Evolutionary conservation across 2,888 invertebrate genomes (phyloP).

Genomic region (Noctua fimbriata): DNA sequence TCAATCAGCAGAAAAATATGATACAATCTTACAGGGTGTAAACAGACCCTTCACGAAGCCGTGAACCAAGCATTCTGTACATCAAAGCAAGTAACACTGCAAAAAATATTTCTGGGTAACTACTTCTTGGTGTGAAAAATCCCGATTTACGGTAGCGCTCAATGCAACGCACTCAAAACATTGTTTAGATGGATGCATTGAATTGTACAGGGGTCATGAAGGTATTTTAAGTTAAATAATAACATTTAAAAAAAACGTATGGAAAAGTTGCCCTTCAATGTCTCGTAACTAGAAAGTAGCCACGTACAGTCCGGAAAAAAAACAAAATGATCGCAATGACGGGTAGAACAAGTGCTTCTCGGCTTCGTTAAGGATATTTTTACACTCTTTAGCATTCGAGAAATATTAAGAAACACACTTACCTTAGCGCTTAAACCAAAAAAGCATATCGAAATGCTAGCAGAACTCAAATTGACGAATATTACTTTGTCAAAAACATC

Average conservation of each 20-base stretch:
- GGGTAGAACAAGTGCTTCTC: no score
- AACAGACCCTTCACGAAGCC: not conserved
- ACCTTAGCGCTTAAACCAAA: slow-evolving; percentile 78
- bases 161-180: no score
- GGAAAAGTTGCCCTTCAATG: no score
- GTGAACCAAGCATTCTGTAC: no score
- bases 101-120: not conserved
- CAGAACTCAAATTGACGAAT: slow-evolving; percentile 75
- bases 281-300: no score
- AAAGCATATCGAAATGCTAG: slow-evolving; percentile 76
- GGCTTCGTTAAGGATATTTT: no score
- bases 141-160: no score
- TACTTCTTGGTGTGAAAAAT: not conserved
- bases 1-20: not conserved
- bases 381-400: not conserved
- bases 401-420: slow-evolving; percentile 22
- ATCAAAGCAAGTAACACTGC: not conserved
- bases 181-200: no score
- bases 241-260: no score
- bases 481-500: slow-evolving; percentile 76
- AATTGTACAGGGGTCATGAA: not conserved
- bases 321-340: no score
- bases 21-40: not conserved
- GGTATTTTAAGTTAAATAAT: no score
- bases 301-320: no score